A percentile compares a stretch with the other conserved stretches of the same genome.
These are phyloP conservation scores for Zosterops hypoxanthus DNA, from an alignment of 2,113 vertebrate species.

Conservation along the genomic window DNA sequence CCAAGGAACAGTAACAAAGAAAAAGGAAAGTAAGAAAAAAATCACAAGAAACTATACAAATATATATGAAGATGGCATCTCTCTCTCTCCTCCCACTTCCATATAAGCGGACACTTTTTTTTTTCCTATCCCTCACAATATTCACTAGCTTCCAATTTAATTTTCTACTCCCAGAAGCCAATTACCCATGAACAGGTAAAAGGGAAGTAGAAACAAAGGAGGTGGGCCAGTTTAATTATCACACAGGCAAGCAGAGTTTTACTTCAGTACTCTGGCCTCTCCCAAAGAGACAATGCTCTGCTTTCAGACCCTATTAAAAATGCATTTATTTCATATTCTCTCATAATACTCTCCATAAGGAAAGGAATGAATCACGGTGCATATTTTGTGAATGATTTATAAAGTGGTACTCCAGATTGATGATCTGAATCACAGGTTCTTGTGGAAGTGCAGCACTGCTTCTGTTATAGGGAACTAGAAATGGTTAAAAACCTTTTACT, in stretches of 20 bases:
- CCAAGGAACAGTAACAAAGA: background rate
- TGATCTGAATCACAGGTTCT: background rate
- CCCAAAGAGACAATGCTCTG: background rate
- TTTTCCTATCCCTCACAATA: background rate
- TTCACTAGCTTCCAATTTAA: background rate
- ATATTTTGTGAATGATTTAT: constrained; percentile 60
- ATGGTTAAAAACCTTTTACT: background rate
- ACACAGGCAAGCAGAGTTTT: background rate
- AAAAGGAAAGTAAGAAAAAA: background rate
- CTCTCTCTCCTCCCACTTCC: background rate
- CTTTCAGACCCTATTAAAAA: constrained; percentile 58
- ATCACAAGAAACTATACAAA: background rate
- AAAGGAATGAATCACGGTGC: constrained; percentile 7
- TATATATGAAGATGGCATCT: background rate
- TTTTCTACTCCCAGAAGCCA: constrained; percentile 42
- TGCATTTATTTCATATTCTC: constrained; percentile 46
- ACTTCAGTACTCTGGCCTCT: constrained; percentile 3
- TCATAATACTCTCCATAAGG: constrained; percentile 22
- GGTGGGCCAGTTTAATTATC: constrained; percentile 52
- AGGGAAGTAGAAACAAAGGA: constrained; percentile 24
- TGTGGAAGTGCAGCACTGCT: background rate
- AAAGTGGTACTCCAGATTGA: constrained; percentile 27
- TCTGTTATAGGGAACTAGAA: background rate
- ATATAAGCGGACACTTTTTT: accelerated
- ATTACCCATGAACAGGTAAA: constrained; percentile 41